These are phyloP conservation scores for Philaethria dido DNA, from an alignment of 2,888 invertebrate genomes.

Conservation along the genomic window DNA sequence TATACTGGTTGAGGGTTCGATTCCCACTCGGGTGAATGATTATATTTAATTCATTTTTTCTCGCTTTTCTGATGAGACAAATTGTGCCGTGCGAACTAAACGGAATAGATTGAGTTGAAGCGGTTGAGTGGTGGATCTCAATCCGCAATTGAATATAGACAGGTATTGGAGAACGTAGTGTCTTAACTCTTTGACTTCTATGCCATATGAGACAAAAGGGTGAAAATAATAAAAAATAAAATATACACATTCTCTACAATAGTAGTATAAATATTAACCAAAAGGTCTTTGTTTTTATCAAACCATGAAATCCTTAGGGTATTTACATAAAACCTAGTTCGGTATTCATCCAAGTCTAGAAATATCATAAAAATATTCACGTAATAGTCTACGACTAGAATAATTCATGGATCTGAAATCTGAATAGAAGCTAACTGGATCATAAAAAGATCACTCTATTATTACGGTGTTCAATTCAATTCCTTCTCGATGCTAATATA, in stretches of 20 bases:
- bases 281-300: not conserved
- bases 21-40: too few species aligned
- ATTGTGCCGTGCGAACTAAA: too few species aligned
- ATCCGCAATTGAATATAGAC: too few species aligned
- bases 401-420: not conserved
- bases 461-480: not conserved
- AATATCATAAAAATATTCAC: slow-evolving; percentile 10
- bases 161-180: too few species aligned
- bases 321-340: not conserved
- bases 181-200: too few species aligned
- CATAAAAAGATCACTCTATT: not conserved
- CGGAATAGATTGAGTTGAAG: too few species aligned
- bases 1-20: too few species aligned
- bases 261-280: not conserved
- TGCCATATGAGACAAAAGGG: too few species aligned
- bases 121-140: too few species aligned
- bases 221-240: too few species aligned
- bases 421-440: not conserved
- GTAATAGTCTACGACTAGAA: slow-evolving; percentile 3
- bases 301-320: not conserved
- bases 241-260: not conserved
- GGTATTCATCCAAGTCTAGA: not conserved
- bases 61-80: too few species aligned
- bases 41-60: too few species aligned
- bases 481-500: not conserved